A percentile compares a stretch with the other conserved stretches of the same genome.
Evolutionary conservation across 30 jellyfish, hydroid and myxozoan species (phyloP).

Genomic region (Nemopilema nomurai): DNA sequence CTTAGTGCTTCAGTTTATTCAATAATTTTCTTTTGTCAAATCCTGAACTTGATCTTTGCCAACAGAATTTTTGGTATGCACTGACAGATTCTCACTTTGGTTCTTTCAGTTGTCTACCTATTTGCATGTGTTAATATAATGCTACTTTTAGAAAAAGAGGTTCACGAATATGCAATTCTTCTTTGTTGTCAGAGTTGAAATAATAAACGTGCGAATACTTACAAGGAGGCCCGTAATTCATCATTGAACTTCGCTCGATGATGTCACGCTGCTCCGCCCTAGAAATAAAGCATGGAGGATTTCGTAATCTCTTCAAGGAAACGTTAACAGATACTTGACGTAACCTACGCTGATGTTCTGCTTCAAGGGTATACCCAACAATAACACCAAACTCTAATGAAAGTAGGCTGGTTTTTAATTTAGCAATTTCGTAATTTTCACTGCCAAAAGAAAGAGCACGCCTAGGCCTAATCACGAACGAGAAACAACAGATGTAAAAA

Average conservation of each 20-base stretch:
- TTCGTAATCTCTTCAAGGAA: background rate
- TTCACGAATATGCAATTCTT: background rate
- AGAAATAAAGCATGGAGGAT: background rate
- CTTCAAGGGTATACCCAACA: too few species aligned
- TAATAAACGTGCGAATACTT: constrained; percentile 7
- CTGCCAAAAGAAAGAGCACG: background rate
- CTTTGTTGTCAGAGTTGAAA: too few species aligned
- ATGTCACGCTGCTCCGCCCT: constrained; percentile 85
- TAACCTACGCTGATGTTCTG: too few species aligned
- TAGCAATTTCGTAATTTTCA: background rate
- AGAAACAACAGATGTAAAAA: background rate
- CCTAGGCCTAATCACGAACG: background rate
- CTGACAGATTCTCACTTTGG: too few species aligned
- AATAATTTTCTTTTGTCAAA: background rate
- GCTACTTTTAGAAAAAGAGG: background rate
- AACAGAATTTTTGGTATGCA: too few species aligned
- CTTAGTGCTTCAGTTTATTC: background rate
- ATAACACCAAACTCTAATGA: background rate
- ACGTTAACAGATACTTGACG: background rate
- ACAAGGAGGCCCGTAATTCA: constrained; percentile 69
- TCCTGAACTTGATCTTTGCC: background rate
- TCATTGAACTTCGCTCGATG: constrained; percentile 65
- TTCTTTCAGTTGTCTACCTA: too few species aligned
- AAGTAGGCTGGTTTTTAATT: background rate
- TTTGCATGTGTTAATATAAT: too few species aligned